Base-by-base conservation (phyloP, 2,888 invertebrate species). In the Altica lythri region DNA sequence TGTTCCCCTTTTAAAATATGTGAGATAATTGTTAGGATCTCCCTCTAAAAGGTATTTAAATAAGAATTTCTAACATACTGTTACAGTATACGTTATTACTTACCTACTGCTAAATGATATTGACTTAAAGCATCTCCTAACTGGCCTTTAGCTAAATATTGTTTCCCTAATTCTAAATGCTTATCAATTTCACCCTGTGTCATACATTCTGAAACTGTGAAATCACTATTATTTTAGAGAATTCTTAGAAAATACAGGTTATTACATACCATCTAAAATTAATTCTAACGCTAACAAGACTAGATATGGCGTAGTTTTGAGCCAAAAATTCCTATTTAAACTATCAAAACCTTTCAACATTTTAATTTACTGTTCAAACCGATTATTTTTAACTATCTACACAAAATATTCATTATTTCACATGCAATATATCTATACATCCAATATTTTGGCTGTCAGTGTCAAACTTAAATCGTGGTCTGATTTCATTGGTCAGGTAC, bases 71-170 rank as follows among this genome's bases (percentile, higher is more conserved):
- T 10, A 29, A 29, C 29, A 29, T 9, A 29, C n/a, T n/a, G n/a
- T n/a, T n/a, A 27, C 6, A 5, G 4, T 9, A 27, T 27, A 9
- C 4, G 27, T 6, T 16, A 18, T 5, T 35, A 4, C 87, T 81
- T 74, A 92, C 92, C 96, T 67, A 99, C 93, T 66, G 98, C 99
- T 57, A 94, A 92, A 81, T 99, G 97, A 78, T 95, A 99, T 75
- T 99, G 97, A 55, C 93, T 90, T 43, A 99, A 78, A 6, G 99
- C 98, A 80, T 99, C 98, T 38, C 92, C 88, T 60, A 97, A 84
- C 75, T 98, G 95, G 22, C 97, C 96, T 63, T 88, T 86, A 30
- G 93, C 90, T 68, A 99, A 80, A 76, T 95, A 89, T 72, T 93
- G 89, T 73, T 89, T 90, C 1, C 98, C 99, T 76, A 95, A 80